Evolutionary conservation across 2,797 vertebrate genomes (phyloP), one percentile per base, ranked within the genome.

Genomic region (Staurois parvus): DNA sequence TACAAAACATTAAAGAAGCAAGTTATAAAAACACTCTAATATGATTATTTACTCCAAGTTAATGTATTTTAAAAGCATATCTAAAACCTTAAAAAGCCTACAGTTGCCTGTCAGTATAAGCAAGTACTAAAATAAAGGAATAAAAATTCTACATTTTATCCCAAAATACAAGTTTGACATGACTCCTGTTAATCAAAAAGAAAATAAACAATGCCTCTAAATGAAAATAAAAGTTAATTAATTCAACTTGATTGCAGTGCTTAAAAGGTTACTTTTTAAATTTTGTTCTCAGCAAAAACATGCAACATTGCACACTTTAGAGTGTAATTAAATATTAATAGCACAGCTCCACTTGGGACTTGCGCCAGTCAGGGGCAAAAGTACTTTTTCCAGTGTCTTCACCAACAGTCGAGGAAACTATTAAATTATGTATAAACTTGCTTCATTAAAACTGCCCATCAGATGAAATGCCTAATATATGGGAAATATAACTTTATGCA

Each of bases 261-360:
- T 1, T 59, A 59, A 59, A 59, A 21, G 21, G 52, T 59, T 59
- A 59, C 19, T 9, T 59, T 59, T 59, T 59, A 59, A 59, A 59
- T 59, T 24, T 59, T 24, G 21, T 67, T 29, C 64, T 6, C 26
- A 28, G 28, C 26, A 29, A 67, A 37, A 67, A 67, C 28, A 67
- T 29, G n/a, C 64, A 26, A 29, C 64, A 67, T 28, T 67, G 28
- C 67, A 19, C 28, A 19, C 28, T 69, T 69, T 69, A 73, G 26
- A 30, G 67, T 69, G 30, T 19, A 30, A 69, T 30, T 69, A 73
- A 73, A 73, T 73, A 73, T 69, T 69, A 69, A 69, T 66, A 66
- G 28, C 28, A 13, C 5, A 3, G 28, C 64, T 29, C 64, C n/a
- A 26, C 26, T 15, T 66, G 64, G 64, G 64, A 66, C 28, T 66